Conservation (phyloP, 2,113 vertebrate genomes). For the Carassius gibelio region DNA sequence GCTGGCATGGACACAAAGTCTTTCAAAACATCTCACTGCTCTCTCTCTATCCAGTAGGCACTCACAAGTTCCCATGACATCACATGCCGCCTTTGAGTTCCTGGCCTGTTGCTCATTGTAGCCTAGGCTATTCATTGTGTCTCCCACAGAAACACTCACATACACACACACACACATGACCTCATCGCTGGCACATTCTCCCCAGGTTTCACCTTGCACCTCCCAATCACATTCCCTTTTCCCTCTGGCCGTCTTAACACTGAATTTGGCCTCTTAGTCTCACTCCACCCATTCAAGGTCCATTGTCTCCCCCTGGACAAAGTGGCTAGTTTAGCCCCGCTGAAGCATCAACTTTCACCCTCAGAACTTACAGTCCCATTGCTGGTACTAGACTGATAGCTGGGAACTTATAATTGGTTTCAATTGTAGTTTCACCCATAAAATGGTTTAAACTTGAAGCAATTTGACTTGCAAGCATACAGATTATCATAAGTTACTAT, state of each 20-base stretch:
- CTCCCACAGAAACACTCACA: conserved; percentile 54
- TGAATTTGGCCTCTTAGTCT: conserved; percentile 65
- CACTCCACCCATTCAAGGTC: conserved; percentile 74
- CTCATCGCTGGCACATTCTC: conserved; percentile 70
- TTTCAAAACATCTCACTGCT: conserved; percentile 20
- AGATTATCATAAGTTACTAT: not conserved
- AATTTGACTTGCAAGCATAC: conserved; percentile 17
- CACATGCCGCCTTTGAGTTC: conserved; percentile 61
- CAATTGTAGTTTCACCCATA: conserved; percentile 64
- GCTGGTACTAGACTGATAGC: conserved; percentile 38
- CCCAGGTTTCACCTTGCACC: conserved; percentile 77
- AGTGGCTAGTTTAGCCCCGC: conserved; percentile 64
- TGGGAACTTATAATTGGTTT: conserved; percentile 62
- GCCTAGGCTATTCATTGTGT: conserved; percentile 53
- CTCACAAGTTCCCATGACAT: conserved; percentile 73
- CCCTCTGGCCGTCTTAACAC: conserved; percentile 66
- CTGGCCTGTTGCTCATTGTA: conserved; percentile 69
- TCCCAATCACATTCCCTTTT: conserved; percentile 69
- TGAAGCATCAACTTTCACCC: conserved; percentile 70
- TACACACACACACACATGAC: conserved; percentile 64
- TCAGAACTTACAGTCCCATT: conserved; percentile 35
- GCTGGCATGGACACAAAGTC: not conserved
- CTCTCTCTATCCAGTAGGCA: conserved; percentile 11
- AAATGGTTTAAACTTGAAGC: conserved; percentile 57
- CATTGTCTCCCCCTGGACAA: conserved; percentile 68